Base-by-base conservation (phyloP, 2,888 invertebrate genomes). In the Athalia rosae region DNA sequence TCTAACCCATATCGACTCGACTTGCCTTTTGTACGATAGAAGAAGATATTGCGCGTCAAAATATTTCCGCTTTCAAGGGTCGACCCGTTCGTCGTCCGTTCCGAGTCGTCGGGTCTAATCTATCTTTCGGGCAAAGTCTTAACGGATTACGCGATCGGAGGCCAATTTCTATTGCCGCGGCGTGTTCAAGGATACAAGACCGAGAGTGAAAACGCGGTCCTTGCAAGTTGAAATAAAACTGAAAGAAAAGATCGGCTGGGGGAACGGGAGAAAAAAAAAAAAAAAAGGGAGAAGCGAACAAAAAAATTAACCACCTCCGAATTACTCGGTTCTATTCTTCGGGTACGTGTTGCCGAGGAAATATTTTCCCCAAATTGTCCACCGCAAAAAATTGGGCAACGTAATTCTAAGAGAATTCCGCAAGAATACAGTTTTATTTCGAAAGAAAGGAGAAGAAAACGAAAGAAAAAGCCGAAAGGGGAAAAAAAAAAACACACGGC, bases 141-240 rank as follows among this genome's bases (percentile, higher is more conserved):
- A 58, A 62, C 74, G 80, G 77, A 61, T 69, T 74, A 76, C 48
- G 71, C 77, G 79, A 80, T 79, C 83, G 85, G 85, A 88, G 87
- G 85, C 83, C 86, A 88, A 89, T 89, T 89, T 89, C 88, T 88
- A 88, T 87, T 87, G 85, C 84, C 78, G 2, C 11, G 4, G 79
- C 79, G 79, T 61, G 76, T 82, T 84, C 84, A 84, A 85, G 84
- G 85, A 86, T 85, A 85, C 87, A 85, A n/a, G n/a, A 83, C 85
- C 77, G 59, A 69, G 11, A 71, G 71, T 71, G 71, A 71, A 76
- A 63, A 63, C 61, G 48, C 53, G 76, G 76, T 63, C 62, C 76
- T 61, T 50, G 76, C 28, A 47, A 28, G 50, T 41, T 43, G 28
- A n/a, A 28, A 28, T 28, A 28, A 28, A 2, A 28, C 28, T 28